Evolutionary conservation across 2,888 invertebrate genomes (phyloP), one percentile per base, ranked within the genome.

Genomic region (Leucophenga maculata): DNA sequence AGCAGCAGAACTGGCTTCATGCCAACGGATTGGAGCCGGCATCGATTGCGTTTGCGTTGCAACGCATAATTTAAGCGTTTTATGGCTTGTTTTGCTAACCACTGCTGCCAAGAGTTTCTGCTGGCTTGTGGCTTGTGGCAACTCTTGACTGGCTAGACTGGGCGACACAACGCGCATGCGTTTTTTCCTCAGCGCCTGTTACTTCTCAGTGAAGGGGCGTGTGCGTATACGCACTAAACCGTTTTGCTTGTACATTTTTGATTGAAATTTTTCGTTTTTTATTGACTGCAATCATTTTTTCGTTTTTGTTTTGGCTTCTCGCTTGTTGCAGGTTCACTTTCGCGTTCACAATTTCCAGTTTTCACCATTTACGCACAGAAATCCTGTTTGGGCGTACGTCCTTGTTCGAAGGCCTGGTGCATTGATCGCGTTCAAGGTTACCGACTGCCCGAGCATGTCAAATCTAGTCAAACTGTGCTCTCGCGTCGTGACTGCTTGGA

Each of bases 331-430:
- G 97, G 95, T 89, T 95, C 97, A 71, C 90, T 97, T 87, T 95
- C 95, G 77, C 94, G 95, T 87, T 97, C 97, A 54, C 97, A 97
- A 89, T 97, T 96, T 90, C 97, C 97, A 69, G 97, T 97, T 82
- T 97, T 97, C 90, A 97, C 97, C 76, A 96, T 97, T 89, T 97
- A 97, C 92, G 97, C 97, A 78, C 97, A 97, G 90, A 97, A 97
- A 91, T 95, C 94, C 84, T 97, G 97, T 88, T 90, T 97, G 85
- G 95, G 95, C 72, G 94, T 95, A 84, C 93, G 94, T 86, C 95
- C 95, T 75, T 97, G 97, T 90, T 95, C 95, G 86, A 91, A 95
- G 79, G 96, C 96, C 72, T 97, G 97, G 97, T 95, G 96, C 90
- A 95, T 96, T 90, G 97, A 97, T 90, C 92, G 97, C 83, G 97